Conservation (phyloP, 2,113 vertebrate species). For the Thunnus maccoyii region DNA sequence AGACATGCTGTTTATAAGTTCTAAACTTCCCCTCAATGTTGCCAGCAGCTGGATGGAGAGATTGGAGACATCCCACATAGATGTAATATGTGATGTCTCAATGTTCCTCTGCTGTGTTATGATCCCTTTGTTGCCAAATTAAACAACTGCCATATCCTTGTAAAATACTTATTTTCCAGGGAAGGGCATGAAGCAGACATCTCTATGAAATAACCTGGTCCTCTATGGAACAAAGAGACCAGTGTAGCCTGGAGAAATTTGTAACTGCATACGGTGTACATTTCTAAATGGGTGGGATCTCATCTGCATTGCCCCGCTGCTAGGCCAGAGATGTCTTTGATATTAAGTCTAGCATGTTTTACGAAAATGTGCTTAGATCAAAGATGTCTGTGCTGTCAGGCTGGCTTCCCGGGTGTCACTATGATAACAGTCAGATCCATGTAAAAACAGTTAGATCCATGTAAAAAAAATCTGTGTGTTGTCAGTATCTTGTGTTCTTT, state of each 20-base stretch:
- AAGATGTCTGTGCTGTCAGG: conserved; percentile 39
- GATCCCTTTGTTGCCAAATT: conserved; percentile 51
- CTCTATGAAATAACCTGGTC: conserved; percentile 37
- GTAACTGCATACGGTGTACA: conserved; percentile 56
- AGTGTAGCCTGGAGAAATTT: conserved; percentile 64
- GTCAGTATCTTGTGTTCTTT: conserved; percentile 8
- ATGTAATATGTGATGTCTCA: conserved; percentile 30
- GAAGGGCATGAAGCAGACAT: conserved; percentile 31
- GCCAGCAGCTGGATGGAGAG: conserved; percentile 29
- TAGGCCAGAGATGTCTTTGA: conserved; percentile 56
- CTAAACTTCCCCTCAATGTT: conserved; percentile 24
- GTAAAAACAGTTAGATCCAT: conserved; percentile 15
- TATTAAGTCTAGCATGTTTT: conserved; percentile 50
- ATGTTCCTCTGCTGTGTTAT: conserved; percentile 35
- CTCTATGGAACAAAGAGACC: conserved; percentile 61
- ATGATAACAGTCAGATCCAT: conserved; percentile 12
- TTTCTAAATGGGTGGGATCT: conserved; percentile 67
- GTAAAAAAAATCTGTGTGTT: conserved; percentile 1
- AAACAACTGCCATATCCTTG: conserved; percentile 61
- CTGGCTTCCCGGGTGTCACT: conserved; percentile 26
- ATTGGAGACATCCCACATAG: conserved; percentile 51
- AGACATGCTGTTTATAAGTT: background rate
- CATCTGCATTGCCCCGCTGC: conserved; percentile 52
- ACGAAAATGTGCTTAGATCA: conserved; percentile 52
- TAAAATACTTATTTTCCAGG: conserved; percentile 44